Evolutionary conservation across 1,140 invertebrate species (phyloP), one percentile per base, ranked within the genome.

Genomic region (Platyura marginata): DNA sequence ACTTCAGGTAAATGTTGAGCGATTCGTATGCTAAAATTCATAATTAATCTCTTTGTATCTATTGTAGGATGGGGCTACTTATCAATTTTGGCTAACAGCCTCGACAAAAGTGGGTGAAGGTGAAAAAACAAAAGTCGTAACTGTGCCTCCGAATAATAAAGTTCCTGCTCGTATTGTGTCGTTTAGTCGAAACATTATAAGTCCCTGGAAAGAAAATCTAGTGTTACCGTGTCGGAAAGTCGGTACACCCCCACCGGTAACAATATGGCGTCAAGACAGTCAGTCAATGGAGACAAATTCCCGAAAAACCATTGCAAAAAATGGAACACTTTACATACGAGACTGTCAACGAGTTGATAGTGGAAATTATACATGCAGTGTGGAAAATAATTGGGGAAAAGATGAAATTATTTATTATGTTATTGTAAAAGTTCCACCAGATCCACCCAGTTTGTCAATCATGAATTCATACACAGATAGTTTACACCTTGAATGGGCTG

Each of bases 311-410:
- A 69, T 75, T 29, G 72, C 71, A 43, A 66, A 53, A 48, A 77
- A 77, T 46, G 79, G 75, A n/a, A 80, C 77, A 2, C 59, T 82
- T 3, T 69, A 78, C 41, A 80, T 88, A 33, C 73, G 74, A 56
- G 74, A 79, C 46, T 56, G 52, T 20, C 81, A 87, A 56, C 71
- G 78, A 50, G 71, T 71, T 18, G 82, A 87, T 58, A 79, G 79
- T 53, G 88, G 87, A n/a, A 90, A 92, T 65, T 93, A 92, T 56
- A 81, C 86, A 2, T 95, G 90, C 57, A 65, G 69, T 18, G 58
- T 88, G 3, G 77, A 82, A 50, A 93, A 95, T 59, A 66, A 69
- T 8, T 75, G 89, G 60, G 87, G 88, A 1, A 74, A 71, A 36
- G 89, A 92, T 64, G 77, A 82, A 52, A 88, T 93, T 43, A 75